Evolutionary conservation across 1,140 invertebrate genomes (phyloP), one percentile per base, ranked within the genome.

Genomic region (Pseudomyrmex cubaensis): DNA sequence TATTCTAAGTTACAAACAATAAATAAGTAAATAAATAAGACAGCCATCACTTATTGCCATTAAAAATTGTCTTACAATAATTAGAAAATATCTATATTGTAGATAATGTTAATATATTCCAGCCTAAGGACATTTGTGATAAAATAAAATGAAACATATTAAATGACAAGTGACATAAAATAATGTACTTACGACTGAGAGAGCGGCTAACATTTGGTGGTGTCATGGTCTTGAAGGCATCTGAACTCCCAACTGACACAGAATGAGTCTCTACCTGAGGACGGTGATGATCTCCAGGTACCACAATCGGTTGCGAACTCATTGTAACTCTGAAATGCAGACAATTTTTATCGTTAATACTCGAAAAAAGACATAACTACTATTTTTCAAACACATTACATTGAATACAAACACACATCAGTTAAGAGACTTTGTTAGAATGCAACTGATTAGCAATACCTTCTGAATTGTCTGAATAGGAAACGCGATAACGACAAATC

Each of bases 271-370:
- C 93, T 2, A 91, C 86, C 56, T 90, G 89, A 8, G 88, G 84
- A 61, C 90, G 91, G 1, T 75, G 73, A 15, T 92, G 90, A n/a
- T 94, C 92, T 35, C 91, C 92, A 63, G 94, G 94, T 46, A 94
- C 93, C 84, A 93, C 92, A 62, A 94, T 94, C 25, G 94, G 92
- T 85, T 93, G 92, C 0, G 93, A 93, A 85, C 90, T 94, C 93
- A 93, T 94, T 84, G 85, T 77, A 17, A 72, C 78, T 76, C 84
- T 89, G 15, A 2, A 75, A 63, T 20, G 35, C 35, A 35, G 0
- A 72, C 57, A 59, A 62, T 20, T n/a, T 13, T 15, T 17, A 57
- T 22, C 20, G 9, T 0, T 13, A 12, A 61, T 46, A 12, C 17
- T 2, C 50, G 12, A 17, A 35, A 5, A 5, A 35, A 35, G 35